Base-by-base conservation (phyloP, 2,888 invertebrate genomes). In the Ormyrus labotus region DNA sequence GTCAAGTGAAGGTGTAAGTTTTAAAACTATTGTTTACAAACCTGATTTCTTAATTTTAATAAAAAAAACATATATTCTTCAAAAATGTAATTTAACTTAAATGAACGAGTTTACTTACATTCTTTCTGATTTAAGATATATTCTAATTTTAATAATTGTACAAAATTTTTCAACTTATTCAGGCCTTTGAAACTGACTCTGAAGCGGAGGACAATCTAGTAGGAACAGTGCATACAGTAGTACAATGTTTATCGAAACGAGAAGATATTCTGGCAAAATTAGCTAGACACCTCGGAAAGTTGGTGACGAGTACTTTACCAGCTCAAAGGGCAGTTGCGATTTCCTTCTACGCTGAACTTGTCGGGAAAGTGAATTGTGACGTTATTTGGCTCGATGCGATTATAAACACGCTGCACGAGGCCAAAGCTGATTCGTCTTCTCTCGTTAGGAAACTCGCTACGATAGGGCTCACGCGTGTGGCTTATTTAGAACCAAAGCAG, bases 371-470 rank as follows among this genome's bases (percentile, higher is more conserved):
- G 11, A 84, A 87, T 64, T 87, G 86, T 11, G 88, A 87, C 5
- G 80, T 77, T 1, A 84, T 88, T 71, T 89, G 89, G 89, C 83
- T 90, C 10, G 89, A 90, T 51, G 86, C 86, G 0, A 87, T 89
- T n/a, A 85, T 90, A 19, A 89, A 87, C 67, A 84, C 85, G 5
- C 83, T 90, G 6, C 86, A 87, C 72, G 87, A 89, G 77, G 87
- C 89, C 0, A 89, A 87, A 78, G 71, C 86, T 8, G 90, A 90
- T 76, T 90, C 89, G 0, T 89, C 88, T 5, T 82, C 88, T 0
- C 83, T 89, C 6, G 89, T 89, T 0, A 82, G 90, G 70, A 89
- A 87, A 83, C 82, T 89, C 1, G 88, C 89, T 6, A 88, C 87
- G 0, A 87, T 88, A 47, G 90, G 90, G 7, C 83, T 90, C 3